Evolutionary conservation across 1,140 invertebrate species (phyloP), one percentile per base, ranked within the genome.

Genomic region (Macrocentrus cingulum): DNA sequence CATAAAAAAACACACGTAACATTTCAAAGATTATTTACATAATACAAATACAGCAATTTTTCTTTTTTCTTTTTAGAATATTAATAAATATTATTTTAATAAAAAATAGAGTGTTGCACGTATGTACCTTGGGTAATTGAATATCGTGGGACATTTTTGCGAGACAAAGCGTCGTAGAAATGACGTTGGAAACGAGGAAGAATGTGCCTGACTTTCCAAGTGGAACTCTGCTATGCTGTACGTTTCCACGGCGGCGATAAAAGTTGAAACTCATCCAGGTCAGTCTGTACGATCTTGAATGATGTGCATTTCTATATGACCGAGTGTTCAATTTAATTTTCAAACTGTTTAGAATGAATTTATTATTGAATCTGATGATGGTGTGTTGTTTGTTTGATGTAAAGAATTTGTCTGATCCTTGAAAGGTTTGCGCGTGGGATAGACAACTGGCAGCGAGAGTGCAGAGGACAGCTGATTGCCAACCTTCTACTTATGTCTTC

Each of bases 211-310:
- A 36, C 46, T 49, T 49, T 49, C 46, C 13, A 49, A 49, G 16
- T 49, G 16, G 16, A 49, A 5, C 29, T 34, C 29, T 39, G 36
- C 36, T 39, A 8, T 49, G 18, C 20, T n/a, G 25, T 1, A 34
- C 32, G 25, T 49, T 49, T 49, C 46, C 16, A 49, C 16, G 15
- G 8, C 46, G 18, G n/a, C n/a, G 15, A 39, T 39, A 39, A 39
- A 32, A 49, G 46, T 36, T 49, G 29, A 49, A 49, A 49, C 25
- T 49, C 46, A 49, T 34, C 25, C 46, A 49, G 46, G 46, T 49
- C 46, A 49, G 15, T 23, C 22, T 23, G 22, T 13, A n/a, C 13
- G 3, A 16, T 9, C 23, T 34, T 49, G 16, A 25, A 25, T 8
- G 13, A 32, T 49, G 13, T 15, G 36, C 11, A 23, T 23, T 15